These are phyloP conservation scores for Tetragonula carbonaria DNA, from an alignment of 2,888 invertebrate species.

Conservation along the genomic window DNA sequence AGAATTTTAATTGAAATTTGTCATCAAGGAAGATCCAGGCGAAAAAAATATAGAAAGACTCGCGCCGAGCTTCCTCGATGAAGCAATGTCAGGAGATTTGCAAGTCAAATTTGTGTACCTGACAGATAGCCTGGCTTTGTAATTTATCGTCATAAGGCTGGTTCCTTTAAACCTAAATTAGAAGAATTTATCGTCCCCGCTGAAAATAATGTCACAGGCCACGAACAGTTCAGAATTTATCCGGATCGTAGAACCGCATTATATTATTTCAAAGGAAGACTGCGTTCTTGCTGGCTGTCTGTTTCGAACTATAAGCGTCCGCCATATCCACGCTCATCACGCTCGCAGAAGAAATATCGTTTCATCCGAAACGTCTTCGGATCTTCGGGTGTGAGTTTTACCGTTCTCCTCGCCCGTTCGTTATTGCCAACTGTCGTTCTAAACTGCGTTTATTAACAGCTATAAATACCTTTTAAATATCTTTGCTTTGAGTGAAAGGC, in stretches of 20 bases:
- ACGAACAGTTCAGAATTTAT: slow-evolving; percentile 37
- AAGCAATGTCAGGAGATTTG: not conserved
- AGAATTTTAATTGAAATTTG: too few relatives aligned
- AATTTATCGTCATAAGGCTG: slow-evolving; percentile 27
- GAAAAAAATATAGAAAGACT: too few relatives aligned
- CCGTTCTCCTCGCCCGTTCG: not conserved
- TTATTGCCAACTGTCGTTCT: slow-evolving; percentile 29
- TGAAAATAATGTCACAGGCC: slow-evolving; percentile 46
- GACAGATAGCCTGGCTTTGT: not conserved
- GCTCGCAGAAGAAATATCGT: slow-evolving; percentile 44
- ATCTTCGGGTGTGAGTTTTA: slow-evolving; percentile 33
- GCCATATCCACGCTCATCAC: slow-evolving; percentile 1
- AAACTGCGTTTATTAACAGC: slow-evolving; percentile 30
- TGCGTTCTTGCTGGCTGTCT: slow-evolving; percentile 32
- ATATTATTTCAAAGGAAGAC: slow-evolving; percentile 47
- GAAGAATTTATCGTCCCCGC: slow-evolving; percentile 27
- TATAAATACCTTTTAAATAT: slow-evolving; percentile 38
- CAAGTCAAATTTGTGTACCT: not conserved
- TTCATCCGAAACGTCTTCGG: slow-evolving; percentile 33
- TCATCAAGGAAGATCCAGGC: too few relatives aligned
- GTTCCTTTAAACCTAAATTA: slow-evolving; percentile 33
- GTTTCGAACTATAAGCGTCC: slow-evolving; percentile 43
- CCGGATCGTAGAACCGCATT: slow-evolving; percentile 45
- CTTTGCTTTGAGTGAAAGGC: slow-evolving; percentile 18
- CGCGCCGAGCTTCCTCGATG: not conserved